Base-by-base conservation (phyloP, 2,888 invertebrate genomes). In the Volucella inflata region DNA sequence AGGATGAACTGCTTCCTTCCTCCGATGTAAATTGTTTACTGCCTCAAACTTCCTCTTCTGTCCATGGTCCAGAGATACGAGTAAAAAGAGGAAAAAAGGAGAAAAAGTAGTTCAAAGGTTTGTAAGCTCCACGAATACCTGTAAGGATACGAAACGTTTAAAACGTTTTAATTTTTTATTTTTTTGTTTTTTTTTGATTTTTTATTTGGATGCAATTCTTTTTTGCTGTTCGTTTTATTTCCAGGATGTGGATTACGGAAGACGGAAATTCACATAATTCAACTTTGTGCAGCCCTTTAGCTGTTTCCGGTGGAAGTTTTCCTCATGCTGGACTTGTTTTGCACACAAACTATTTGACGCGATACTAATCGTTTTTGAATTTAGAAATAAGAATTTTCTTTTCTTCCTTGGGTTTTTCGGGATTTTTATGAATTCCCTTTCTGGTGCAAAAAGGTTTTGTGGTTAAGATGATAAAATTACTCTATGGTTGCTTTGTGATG, bases 11-110 rank as follows among this genome's bases (percentile, higher is more conserved):
- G 53, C 79, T 30, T 74, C 62, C 53, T 55, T 68, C 21, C 40
- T 60, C 67, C 71, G 67, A 74, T 67, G 60, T 14, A 80, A 80
- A 74, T 80, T 74, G 74, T 74, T 74, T 68, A 80, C 67, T 68
- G 62, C 51, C 46, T 62, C 53, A 74, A 80, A 74, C 53, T 55
- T 72, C 67, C 67, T 46, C 53, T 55, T 38, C 9, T 62, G 42
- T 51, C 71, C 21, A 59, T 60, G 53, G 60, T 67, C 51, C 51
- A 53, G 11, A 51, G 2, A 50, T 46, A 50, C n/a, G n/a, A n/a
- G n/a, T n/a, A n/a, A n/a, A n/a, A n/a, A n/a, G n/a, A n/a, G n/a
- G 16, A 71, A 50, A 46, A 36, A 16, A 14, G 14, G 16, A 14
- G 14, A 57, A 38, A 57, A 57, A 8, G 38, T 57, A 30, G n/a